Base-by-base conservation (phyloP, 2,113 vertebrate genomes). In the Sakesphorus luctuosus region DNA sequence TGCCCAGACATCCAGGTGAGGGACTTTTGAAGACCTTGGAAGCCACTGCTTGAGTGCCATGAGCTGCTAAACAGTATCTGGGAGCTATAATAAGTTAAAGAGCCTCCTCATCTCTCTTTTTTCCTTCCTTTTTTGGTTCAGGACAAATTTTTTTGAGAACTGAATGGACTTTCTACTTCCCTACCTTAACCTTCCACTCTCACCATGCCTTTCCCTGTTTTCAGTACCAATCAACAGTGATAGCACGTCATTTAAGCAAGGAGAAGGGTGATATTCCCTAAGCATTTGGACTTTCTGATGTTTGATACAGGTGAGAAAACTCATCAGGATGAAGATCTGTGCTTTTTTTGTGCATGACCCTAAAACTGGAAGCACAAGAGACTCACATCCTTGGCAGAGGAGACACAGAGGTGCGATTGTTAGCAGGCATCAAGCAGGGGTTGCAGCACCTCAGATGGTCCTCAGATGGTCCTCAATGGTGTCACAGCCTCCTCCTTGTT, bases 1-100 rank as follows among this genome's bases (percentile, higher is more conserved):
- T 13, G 3, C 26, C n/a, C 47, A 52, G 21, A 28, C 0, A 1
- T 6, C 4, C 65, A 59, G 28, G 12, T 29, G 9, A 68, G 21
- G 24, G 18, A 59, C 5, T 61, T 92, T 7, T 43, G 33, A 55
- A 91, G 84, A 72, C 21, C 1, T 1, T 52, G 61, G 28, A 78
- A 63, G 43, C 68, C 52, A 55, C 29, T 55, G 5, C 36, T 56
- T 25, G 63, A 53, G 14, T 33, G 18, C 38, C 47, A 35, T 35
- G 71, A 90, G 56, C 52, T 68, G 33, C 58, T 47, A 28, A 67
- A 36, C 26, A 50, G 31, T 44, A 23, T 29, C 20, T 66, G 55
- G 18, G 24, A 87, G 35, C 26, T 63, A 71, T 55, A 74, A 4
- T 33, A 77, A 31, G 24, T 24, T 49, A 31, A 6, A 15, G 53